Conservation (phyloP, 2,797 vertebrate genomes). For the Halcyon leucocephala region DNA sequence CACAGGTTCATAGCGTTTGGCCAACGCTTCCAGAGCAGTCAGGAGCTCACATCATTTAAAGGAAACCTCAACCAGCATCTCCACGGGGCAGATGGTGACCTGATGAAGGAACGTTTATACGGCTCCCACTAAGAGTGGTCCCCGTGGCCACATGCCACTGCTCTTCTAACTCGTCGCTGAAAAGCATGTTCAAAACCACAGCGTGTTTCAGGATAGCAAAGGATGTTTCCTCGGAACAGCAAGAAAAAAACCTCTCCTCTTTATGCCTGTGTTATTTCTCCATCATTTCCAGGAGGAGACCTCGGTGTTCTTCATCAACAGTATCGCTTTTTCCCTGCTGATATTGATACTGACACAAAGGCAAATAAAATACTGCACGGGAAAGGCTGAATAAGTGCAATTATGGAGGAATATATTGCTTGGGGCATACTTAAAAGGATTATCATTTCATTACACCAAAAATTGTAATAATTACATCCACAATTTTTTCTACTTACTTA, state of each 20-base stretch:
- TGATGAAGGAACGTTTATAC: rapidly evolving
- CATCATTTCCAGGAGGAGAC: neutral
- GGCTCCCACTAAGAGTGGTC: rapidly evolving
- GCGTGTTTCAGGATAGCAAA: neutral
- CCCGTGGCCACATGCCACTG: neutral
- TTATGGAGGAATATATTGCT: neutral
- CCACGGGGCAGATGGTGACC: rapidly evolving
- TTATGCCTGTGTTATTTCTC: neutral
- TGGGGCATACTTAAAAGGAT: neutral
- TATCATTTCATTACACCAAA: neutral
- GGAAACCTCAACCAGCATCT: rapidly evolving
- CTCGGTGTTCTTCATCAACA: neutral
- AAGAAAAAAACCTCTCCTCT: neutral
- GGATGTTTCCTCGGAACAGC: neutral
- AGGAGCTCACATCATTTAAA: neutral
- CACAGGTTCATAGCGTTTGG: neutral
- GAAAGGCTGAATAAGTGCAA: neutral
- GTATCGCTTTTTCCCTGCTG: neutral
- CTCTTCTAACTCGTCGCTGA: no score
- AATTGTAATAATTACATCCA: neutral
- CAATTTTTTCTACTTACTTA: neutral
- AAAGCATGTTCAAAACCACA: rapidly evolving
- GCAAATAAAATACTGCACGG: neutral
- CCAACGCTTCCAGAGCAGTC: neutral
- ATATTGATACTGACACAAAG: neutral